Percentiles rank a stretch among this genome's conserved stretches.
These are phyloP conservation scores for Lochmaea crataegi DNA, from an alignment of 2,888 invertebrate genomes.

Conservation along the genomic window DNA sequence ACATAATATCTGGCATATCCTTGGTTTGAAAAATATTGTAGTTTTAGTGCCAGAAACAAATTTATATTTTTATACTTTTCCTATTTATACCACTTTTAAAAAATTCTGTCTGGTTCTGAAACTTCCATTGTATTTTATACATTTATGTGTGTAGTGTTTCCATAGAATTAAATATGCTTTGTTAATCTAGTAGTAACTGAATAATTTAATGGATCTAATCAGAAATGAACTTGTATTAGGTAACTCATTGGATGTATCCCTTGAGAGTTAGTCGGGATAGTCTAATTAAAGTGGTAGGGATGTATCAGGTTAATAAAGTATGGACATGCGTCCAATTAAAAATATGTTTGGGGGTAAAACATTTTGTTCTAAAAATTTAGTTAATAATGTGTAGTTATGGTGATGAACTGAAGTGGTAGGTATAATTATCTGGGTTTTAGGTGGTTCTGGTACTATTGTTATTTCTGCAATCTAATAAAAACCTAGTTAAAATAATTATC, in stretches of 20 bases:
- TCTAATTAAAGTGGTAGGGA: neutral
- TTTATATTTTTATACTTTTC: too few relatives aligned
- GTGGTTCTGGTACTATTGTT: too few relatives aligned
- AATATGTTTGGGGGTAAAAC: neutral
- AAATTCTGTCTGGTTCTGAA: too few relatives aligned
- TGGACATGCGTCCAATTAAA: conserved; percentile 6
- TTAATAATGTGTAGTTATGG: neutral
- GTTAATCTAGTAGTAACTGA: neutral
- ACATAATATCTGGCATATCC: too few relatives aligned
- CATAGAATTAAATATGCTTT: neutral
- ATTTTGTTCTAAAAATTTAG: neutral
- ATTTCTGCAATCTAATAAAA: too few relatives aligned
- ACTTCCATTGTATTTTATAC: too few relatives aligned
- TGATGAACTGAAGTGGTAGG: neutral
- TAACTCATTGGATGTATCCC: conserved; percentile 6
- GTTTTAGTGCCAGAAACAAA: too few relatives aligned
- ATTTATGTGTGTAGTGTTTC: neutral
- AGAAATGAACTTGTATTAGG: neutral
- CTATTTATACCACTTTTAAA: too few relatives aligned
- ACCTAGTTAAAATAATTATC: too few relatives aligned
- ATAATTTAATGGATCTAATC: neutral
- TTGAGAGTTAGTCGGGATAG: neutral
- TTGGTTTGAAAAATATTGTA: too few relatives aligned
- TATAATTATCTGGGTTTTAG: too few relatives aligned
- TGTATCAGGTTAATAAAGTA: neutral